phyloP scores from a whole-genome alignment of 1,140 invertebrate genomes.

The Aphelinus atriplicis region DNA sequence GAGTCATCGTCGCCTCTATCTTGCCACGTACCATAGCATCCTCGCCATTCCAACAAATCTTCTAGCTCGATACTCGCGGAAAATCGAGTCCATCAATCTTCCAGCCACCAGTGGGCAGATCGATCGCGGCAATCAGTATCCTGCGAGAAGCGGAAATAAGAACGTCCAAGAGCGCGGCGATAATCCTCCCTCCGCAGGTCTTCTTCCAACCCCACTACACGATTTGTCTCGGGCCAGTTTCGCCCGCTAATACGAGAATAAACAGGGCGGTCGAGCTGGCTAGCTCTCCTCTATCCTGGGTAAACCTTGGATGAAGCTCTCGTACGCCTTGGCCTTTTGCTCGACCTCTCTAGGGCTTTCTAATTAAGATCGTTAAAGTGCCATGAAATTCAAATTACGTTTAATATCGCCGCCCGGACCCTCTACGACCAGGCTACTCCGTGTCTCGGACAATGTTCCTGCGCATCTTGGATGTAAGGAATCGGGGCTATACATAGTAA shows the following conservation, averaged over 20 bases:
- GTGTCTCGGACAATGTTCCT: conserved; percentile 25
- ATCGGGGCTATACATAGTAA: neutral
- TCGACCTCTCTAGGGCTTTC: conserved; percentile 35
- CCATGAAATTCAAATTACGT: conserved; percentile 42
- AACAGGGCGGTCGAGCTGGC: conserved; percentile 19
- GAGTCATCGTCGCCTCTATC: conserved; percentile 4
- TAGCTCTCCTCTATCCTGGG: neutral
- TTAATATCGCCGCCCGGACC: conserved; percentile 29
- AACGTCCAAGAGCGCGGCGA: neutral
- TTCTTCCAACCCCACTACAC: neutral
- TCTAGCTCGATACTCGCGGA: conserved; percentile 10
- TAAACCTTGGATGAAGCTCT: neutral
- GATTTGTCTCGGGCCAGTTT: conserved; percentile 27
- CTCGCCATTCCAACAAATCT: neutral
- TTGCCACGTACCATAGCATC: no score
- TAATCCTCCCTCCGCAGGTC: neutral
- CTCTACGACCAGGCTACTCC: neutral
- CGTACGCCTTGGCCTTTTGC: neutral
- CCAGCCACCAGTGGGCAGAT: neutral
- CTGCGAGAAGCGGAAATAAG: neutral
- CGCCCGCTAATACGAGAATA: conserved; percentile 39
- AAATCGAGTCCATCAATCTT: conserved; percentile 37
- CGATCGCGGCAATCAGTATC: conserved; percentile 13
- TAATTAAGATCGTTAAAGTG: conserved; percentile 43
- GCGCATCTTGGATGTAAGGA: neutral